These are phyloP conservation scores for Panagrolaimus sp. DNA, from an alignment of 1,140 invertebrate species.

Conservation along the genomic window DNA sequence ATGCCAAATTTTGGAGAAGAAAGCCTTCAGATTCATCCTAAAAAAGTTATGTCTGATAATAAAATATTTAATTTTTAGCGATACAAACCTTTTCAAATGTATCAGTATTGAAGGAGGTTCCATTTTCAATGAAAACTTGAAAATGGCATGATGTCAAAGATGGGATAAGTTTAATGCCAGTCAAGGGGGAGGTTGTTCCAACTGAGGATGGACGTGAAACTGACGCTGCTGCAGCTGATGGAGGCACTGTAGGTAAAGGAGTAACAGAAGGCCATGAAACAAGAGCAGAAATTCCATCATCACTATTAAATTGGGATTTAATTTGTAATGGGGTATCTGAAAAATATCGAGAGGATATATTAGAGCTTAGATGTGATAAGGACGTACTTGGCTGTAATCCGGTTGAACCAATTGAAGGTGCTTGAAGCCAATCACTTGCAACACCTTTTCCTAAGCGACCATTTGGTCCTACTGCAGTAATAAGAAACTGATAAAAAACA, in stretches of 20 bases:
- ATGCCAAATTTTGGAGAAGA: not conserved
- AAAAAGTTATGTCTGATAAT: no score
- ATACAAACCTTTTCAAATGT: not conserved
- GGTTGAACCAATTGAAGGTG: not conserved
- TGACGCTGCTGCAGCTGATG: not conserved
- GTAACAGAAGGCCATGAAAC: not conserved
- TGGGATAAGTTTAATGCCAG: not conserved
- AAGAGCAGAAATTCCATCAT: not conserved
- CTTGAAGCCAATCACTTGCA: not conserved
- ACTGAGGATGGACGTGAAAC: no score
- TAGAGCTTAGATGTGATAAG: no score
- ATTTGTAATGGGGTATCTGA: not conserved
- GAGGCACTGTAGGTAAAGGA: not conserved
- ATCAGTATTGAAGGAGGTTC: not conserved
- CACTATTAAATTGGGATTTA: conserved; percentile 12
- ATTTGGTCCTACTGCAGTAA: not conserved
- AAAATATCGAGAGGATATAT: no score
- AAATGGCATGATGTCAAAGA: conserved; percentile 5
- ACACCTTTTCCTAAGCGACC: not conserved
- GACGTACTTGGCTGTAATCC: not conserved
- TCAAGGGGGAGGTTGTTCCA: not conserved
- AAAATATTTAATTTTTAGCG: no score
- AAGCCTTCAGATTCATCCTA: not conserved
- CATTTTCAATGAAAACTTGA: conserved; percentile 1
- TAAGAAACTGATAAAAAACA: not conserved